These are phyloP conservation scores for Phrynosoma blainvillii DNA, from an alignment of 2,113 vertebrate genomes.

Conservation along the genomic window DNA sequence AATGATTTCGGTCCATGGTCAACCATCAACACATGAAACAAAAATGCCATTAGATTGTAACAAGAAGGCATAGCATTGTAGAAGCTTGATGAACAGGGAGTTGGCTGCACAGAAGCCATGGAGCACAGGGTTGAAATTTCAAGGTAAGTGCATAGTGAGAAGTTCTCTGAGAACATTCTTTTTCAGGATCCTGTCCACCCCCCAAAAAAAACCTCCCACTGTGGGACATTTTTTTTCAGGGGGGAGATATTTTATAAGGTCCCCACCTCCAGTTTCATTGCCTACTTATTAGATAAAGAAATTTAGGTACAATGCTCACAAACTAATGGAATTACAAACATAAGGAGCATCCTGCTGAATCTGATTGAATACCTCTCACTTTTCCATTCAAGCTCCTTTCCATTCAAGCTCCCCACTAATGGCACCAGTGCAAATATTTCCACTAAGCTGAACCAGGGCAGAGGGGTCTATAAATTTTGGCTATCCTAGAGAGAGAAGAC, in stretches of 20 bases:
- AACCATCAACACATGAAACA: neutral
- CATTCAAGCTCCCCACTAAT: neutral
- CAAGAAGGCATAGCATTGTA: neutral
- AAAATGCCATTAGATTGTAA: neutral
- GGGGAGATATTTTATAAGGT: neutral
- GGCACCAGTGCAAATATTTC: neutral
- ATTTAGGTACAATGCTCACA: neutral
- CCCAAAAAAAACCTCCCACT: neutral
- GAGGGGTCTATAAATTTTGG: neutral
- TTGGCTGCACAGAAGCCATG: neutral
- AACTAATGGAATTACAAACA: too few species aligned
- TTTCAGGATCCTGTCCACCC: neutral
- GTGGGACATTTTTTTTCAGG: neutral
- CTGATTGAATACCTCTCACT: too few species aligned
- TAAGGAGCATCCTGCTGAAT: too few species aligned
- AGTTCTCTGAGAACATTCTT: neutral
- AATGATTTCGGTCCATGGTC: neutral
- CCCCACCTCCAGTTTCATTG: neutral
- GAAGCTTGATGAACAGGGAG: neutral
- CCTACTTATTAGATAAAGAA: neutral
- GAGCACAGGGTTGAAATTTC: neutral
- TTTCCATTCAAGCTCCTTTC: neutral
- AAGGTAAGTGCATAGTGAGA: neutral
- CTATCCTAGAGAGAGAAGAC: neutral
- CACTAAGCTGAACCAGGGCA: too few species aligned